A percentile compares a stretch with the other conserved stretches of the same genome.
These are phyloP conservation scores for Scylla paramamosain DNA, from an alignment of 1,140 invertebrate species.

Conservation along the genomic window DNA sequence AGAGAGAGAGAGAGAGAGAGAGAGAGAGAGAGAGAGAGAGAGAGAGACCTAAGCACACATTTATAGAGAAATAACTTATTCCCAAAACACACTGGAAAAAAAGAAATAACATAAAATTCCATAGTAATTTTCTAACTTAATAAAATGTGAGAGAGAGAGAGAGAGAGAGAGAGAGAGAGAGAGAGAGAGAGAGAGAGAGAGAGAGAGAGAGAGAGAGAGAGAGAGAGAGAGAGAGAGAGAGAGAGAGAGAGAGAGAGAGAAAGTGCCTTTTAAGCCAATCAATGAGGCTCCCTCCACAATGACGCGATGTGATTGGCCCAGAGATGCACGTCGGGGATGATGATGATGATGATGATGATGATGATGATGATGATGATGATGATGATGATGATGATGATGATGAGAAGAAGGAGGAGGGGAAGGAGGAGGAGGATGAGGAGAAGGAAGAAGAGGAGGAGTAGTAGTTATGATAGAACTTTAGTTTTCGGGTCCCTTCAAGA, in stretches of 20 bases:
- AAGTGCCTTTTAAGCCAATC: background rate
- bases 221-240: too few species aligned
- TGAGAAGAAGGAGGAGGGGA: background rate
- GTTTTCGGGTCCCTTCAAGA: background rate
- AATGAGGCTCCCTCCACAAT: background rate
- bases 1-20: conserved; percentile 3
- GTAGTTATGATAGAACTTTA: background rate
- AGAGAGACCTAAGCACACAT: background rate
- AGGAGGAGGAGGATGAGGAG: background rate
- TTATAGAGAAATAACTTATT: background rate
- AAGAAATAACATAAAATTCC: background rate
- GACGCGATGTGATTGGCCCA: background rate
- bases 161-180: too few species aligned
- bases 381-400: too few species aligned
- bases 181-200: too few species aligned
- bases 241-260: background rate
- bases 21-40: conserved; percentile 1
- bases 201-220: too few species aligned
- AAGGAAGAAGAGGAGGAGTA: background rate
- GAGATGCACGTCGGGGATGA: background rate
- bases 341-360: too few species aligned
- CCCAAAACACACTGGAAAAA: too few species aligned
- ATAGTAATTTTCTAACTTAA: too few species aligned
- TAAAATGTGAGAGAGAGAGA: too few species aligned
- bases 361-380: too few species aligned